A percentile compares a stretch with the other conserved stretches of the same genome.
Evolutionary conservation across 92 coral and sea anemone genomes (phyloP).

Genomic region (Metridium senile): DNA sequence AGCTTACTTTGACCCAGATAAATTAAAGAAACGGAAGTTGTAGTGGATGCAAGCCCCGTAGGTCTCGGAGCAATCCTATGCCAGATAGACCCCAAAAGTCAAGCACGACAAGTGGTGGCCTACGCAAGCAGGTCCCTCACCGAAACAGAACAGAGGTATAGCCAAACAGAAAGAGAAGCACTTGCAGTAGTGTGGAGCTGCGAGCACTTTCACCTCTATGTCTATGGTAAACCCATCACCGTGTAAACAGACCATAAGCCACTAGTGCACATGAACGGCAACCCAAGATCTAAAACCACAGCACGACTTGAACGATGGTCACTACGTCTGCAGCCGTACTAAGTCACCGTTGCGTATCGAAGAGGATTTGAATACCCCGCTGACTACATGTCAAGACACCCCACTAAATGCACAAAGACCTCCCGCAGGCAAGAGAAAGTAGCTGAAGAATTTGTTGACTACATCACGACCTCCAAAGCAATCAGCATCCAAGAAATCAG

Average conservation of each 20-base stretch:
- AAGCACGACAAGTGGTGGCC: constrained; percentile 23
- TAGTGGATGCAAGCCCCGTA: constrained; percentile 52
- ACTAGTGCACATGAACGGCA: constrained; percentile 35
- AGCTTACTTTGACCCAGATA: constrained; percentile 55
- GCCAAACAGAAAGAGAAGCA: constrained; percentile 47
- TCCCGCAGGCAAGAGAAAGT: constrained; percentile 50
- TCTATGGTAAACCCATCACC: constrained; percentile 40
- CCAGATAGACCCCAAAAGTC: constrained; percentile 35
- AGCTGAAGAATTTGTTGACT: constrained; percentile 59
- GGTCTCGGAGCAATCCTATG: constrained; percentile 46
- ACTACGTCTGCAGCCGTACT: constrained; percentile 48
- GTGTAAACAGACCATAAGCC: constrained; percentile 61
- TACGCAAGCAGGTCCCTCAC: constrained; percentile 59
- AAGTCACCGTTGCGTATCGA: constrained; percentile 32
- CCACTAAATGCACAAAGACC: constrained; percentile 27
- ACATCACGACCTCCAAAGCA: constrained; percentile 48
- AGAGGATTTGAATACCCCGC: constrained; percentile 41
- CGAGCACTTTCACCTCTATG: constrained; percentile 27
- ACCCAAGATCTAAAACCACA: constrained; percentile 44
- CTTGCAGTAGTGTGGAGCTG: constrained; percentile 50
- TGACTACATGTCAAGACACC: constrained; percentile 52
- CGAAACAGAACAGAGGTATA: constrained; percentile 27
- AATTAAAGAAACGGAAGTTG: constrained; percentile 36
- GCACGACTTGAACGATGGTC: constrained; percentile 53
- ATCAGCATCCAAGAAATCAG: constrained; percentile 19